Percentiles rank a stretch among this genome's conserved stretches.
These are phyloP conservation scores for Cyprinodon tularosa DNA, from an alignment of 2,113 vertebrate species.

Conservation along the genomic window DNA sequence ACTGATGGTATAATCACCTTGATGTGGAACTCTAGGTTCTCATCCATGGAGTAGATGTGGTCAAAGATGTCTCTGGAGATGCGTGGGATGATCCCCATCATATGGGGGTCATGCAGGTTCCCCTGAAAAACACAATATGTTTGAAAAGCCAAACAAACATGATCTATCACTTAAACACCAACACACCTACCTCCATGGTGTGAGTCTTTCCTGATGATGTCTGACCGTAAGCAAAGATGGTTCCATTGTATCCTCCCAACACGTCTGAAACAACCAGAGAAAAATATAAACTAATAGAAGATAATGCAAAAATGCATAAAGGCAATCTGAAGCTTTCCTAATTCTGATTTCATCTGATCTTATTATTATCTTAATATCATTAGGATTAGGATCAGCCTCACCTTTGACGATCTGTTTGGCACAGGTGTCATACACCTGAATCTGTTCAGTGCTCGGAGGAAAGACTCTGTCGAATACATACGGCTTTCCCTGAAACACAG, in stretches of 20 bases:
- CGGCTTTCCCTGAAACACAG: constrained; percentile 87
- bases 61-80: constrained; percentile 95
- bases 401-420: constrained; percentile 97
- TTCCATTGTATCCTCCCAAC: constrained; percentile 94
- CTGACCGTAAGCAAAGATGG: constrained; percentile 96
- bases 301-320: background rate
- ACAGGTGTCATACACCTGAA: constrained; percentile 93
- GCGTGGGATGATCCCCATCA: constrained; percentile 95
- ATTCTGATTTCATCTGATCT: too few relatives aligned
- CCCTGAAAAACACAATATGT: constrained; percentile 76
- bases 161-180: background rate
- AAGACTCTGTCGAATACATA: constrained; percentile 93
- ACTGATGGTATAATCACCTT: constrained; percentile 80
- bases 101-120: constrained; percentile 87
- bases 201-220: constrained; percentile 96
- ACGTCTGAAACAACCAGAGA: constrained; percentile 73
- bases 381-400: constrained; percentile 55
- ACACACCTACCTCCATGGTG: constrained; percentile 91
- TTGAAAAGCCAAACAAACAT: background rate
- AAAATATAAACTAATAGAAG: background rate
- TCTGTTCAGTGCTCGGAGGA: constrained; percentile 88
- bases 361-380: too few relatives aligned
- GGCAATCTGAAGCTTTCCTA: background rate
- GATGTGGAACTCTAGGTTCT: constrained; percentile 98
- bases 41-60: constrained; percentile 98